Base-by-base conservation (phyloP, 2,888 invertebrate species). In the Acrocera orbiculus region DNA sequence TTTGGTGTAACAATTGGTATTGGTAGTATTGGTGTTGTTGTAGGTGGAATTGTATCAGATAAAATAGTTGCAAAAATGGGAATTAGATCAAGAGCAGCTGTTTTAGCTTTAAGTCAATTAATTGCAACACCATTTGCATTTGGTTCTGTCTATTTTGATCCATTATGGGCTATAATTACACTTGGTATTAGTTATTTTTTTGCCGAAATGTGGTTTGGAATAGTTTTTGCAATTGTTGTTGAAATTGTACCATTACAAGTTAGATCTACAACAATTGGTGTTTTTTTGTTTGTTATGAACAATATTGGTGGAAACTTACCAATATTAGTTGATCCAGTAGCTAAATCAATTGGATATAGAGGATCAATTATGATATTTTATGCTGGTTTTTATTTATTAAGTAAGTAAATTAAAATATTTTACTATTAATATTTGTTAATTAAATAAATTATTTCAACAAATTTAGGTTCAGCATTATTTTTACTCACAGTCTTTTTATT, bases 141-240 rank as follows among this genome's bases (percentile, higher is more conserved):
- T 53, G 86, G 86, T 6, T 83, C 85, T 4, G 78, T 87, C 3
- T 74, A 76, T 47, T 79, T 80, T 50, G 73, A 70, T 8, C 87
- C 87, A 0, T 64, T 79, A 2, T 78, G 82, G 69, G 85, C 86
- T 4, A 83, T 87, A 76, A 74, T 85, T 42, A 82, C 82, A 0
- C 68, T 87, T 3, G 83, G 83, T n/a, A 65, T 82, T 39, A 85
- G 85, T 2, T 87, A 86, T 53, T 80, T 87, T 62, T 86, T 86
- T 47, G 86, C 87, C 47, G 87, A 87, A 63, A 87, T 86, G 86
- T 89, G 87, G 87, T 87, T 87, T 58, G 87, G 87, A 30, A 86
- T 89, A 41, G 75, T 87, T 4, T 87, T 87, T 56, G 86, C 87
- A 4, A 80, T 87, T 50, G 66, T 89, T 3, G 85, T 89, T 2